phyloP scores from a whole-genome alignment of 2,888 invertebrate genomes.

The Polylopha cassiicola region DNA sequence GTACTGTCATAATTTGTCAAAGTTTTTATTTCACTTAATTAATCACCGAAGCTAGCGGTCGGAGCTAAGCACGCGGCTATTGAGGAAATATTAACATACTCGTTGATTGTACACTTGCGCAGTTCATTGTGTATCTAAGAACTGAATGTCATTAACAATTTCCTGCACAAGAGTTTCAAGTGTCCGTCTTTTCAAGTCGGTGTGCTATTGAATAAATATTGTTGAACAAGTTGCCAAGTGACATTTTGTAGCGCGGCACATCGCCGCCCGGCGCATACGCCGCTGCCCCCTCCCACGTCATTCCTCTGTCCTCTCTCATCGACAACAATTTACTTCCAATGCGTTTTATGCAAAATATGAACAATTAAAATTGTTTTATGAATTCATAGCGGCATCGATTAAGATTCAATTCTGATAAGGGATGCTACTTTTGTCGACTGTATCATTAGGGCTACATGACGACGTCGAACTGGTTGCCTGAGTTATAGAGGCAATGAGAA shows the following conservation, averaged over 20 bases:
- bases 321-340: conserved; percentile 62
- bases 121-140: conserved; percentile 56
- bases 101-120: conserved; percentile 31
- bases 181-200: conserved; percentile 58
- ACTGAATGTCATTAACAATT: conserved; percentile 70
- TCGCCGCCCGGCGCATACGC: conserved; percentile 19
- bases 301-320: conserved; percentile 47
- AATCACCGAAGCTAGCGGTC: conserved; percentile 46
- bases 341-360: conserved; percentile 60
- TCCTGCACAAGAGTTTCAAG: conserved; percentile 66
- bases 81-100: conserved; percentile 60
- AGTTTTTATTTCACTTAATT: conserved; percentile 65
- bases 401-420: conserved; percentile 72
- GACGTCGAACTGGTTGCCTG: conserved; percentile 37
- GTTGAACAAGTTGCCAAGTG: conserved; percentile 69
- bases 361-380: conserved; percentile 71
- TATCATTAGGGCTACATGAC: conserved; percentile 54
- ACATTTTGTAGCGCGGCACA: conserved; percentile 59
- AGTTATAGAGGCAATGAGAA: conserved; percentile 40
- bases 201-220: conserved; percentile 71
- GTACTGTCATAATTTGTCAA: conserved; percentile 62
- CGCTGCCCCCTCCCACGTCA: conserved; percentile 52
- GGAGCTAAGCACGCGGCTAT: conserved; percentile 27
- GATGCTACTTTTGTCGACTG: conserved; percentile 49
- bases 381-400: conserved; percentile 62